A percentile compares a stretch with the other conserved stretches of the same genome.
These are phyloP conservation scores for Murina feae DNA, from an alignment of 2,113 vertebrate species.

Conservation along the genomic window DNA sequence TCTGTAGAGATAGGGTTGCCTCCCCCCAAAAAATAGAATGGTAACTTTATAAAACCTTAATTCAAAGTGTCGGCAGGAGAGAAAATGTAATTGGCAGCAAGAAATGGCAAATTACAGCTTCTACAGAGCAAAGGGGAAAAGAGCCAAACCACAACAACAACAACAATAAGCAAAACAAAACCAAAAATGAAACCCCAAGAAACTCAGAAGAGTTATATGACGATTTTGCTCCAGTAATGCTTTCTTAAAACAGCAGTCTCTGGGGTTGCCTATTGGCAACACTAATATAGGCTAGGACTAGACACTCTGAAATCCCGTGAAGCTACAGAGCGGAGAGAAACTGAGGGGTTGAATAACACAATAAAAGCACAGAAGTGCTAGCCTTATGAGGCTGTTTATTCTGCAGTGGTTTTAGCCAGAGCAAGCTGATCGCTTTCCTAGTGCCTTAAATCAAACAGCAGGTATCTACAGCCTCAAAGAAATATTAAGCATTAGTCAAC, in stretches of 20 bases:
- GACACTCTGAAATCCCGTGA: conserved; percentile 54
- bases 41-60: conserved; percentile 55
- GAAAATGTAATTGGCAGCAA: conserved; percentile 53
- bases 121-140: background rate
- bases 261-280: conserved; percentile 29
- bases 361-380: conserved; percentile 51
- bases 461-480: conserved; percentile 66
- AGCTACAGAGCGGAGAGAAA: conserved; percentile 53
- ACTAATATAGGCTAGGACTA: conserved; percentile 37
- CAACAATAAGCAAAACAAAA: background rate
- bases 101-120: conserved; percentile 59
- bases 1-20: background rate
- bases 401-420: conserved; percentile 66
- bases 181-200: background rate
- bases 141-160: conserved; percentile 28
- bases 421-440: conserved; percentile 68
- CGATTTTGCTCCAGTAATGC: conserved; percentile 23
- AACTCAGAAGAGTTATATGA: conserved; percentile 30
- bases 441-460: conserved; percentile 79
- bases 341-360: conserved; percentile 63
- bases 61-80: conserved; percentile 46
- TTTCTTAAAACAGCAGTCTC: conserved; percentile 57
- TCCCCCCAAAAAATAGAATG: conserved; percentile 8
- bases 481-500: conserved; percentile 69
- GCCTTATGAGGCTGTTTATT: conserved; percentile 66